Conservation (phyloP, 2,888 invertebrate genomes). For the Pandemis heparana region DNA sequence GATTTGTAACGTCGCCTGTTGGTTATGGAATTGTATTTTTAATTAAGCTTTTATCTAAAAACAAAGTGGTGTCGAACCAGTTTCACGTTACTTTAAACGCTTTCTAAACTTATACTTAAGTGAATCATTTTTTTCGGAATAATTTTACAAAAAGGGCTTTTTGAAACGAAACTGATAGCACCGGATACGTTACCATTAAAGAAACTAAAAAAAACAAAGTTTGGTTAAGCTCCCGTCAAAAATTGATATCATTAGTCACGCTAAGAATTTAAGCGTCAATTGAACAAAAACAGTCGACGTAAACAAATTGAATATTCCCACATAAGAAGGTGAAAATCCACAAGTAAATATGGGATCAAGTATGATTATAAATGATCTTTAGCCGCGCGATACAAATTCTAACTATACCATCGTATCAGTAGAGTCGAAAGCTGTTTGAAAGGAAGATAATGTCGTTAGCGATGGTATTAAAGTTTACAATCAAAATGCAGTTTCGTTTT, state of each 20-base stretch:
- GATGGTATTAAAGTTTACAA: conserved; percentile 71
- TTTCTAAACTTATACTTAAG: conserved; percentile 32
- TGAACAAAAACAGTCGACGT: conserved; percentile 82
- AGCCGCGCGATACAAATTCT: conserved; percentile 49
- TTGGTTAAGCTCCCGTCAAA: conserved; percentile 64
- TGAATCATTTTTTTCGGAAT: not conserved
- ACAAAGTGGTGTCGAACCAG: conserved; percentile 30
- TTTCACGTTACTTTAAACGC: conserved; percentile 5
- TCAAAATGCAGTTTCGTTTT: conserved; percentile 77
- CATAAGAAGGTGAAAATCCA: conserved; percentile 83
- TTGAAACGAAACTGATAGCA: conserved; percentile 21
- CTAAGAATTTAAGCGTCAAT: conserved; percentile 78
- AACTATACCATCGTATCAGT: conserved; percentile 50
- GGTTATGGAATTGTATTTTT: conserved; percentile 32
- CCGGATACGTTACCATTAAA: conserved; percentile 33
- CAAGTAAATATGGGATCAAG: conserved; percentile 78
- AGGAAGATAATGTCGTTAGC: conserved; percentile 61
- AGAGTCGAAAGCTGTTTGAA: conserved; percentile 51
- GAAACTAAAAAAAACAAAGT: conserved; percentile 45
- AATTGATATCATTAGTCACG: conserved; percentile 77
- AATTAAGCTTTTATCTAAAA: conserved; percentile 34
- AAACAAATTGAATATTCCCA: conserved; percentile 85
- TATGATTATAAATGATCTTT: conserved; percentile 72
- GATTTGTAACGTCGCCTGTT: conserved; percentile 35
- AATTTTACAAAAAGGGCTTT: conserved; percentile 9